phyloP scores from a whole-genome alignment of 2,113 vertebrate species.

The Burhinus bistriatus region DNA sequence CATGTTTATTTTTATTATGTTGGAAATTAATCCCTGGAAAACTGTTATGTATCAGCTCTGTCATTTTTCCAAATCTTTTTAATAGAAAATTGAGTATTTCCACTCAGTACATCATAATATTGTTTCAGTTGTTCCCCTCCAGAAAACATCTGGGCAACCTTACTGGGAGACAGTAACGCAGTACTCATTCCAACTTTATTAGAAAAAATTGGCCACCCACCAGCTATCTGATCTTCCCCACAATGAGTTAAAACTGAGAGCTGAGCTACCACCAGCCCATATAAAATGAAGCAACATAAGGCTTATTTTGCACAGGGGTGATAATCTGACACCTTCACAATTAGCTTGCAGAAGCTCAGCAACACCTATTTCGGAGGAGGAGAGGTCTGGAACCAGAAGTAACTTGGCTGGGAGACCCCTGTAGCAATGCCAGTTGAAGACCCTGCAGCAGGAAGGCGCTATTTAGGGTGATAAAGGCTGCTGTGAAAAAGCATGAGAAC shows the following conservation, averaged over 20 bases:
- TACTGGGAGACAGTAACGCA: accelerated
- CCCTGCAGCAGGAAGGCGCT: not conserved
- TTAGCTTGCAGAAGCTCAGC: not conserved
- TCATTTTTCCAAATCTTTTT: not conserved
- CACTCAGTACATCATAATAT: not conserved
- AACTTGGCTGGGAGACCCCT: too few species aligned
- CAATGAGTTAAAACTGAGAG: not conserved
- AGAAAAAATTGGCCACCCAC: not conserved
- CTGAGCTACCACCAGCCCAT: not conserved
- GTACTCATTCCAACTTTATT: accelerated
- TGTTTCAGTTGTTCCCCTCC: not conserved
- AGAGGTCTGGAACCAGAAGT: not conserved
- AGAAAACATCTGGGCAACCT: not conserved
- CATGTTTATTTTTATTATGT: not conserved
- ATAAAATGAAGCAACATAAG: not conserved
- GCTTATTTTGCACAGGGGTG: not conserved
- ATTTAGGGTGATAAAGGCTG: not conserved
- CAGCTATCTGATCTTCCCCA: too few species aligned
- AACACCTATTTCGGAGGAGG: too few species aligned
- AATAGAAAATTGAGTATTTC: not conserved
- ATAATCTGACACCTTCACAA: not conserved
- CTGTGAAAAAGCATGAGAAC: not conserved
- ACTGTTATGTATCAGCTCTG: not conserved
- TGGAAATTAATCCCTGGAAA: not conserved
- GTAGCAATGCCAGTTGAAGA: not conserved